A percentile compares a stretch with the other conserved stretches of the same genome.
These are phyloP conservation scores for Piezodorus guildinii DNA, from an alignment of 1,140 invertebrate species.

Conservation along the genomic window DNA sequence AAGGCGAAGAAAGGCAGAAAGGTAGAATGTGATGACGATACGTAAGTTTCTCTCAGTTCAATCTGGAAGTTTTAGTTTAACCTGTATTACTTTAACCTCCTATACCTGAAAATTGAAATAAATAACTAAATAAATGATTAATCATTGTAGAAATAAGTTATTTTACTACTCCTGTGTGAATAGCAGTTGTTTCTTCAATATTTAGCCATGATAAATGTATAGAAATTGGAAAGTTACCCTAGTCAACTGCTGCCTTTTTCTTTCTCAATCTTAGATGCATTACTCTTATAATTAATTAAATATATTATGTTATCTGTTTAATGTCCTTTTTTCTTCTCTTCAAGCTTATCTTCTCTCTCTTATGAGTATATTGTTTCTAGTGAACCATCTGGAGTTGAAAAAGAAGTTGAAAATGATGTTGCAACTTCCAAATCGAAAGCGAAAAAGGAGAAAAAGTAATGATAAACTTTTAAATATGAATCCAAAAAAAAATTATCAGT, in stretches of 20 bases:
- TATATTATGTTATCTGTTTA: too few species aligned
- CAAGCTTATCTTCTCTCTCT: background rate
- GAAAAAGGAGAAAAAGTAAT: constrained; percentile 23
- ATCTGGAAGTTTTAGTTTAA: constrained; percentile 18
- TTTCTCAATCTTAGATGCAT: too few species aligned
- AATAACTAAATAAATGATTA: too few species aligned
- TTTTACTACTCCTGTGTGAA: too few species aligned
- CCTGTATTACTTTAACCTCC: constrained; percentile 25
- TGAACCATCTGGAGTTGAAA: constrained; percentile 13
- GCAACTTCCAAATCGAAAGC: constrained; percentile 19
- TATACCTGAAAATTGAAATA: background rate
- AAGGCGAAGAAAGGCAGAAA: constrained; percentile 58
- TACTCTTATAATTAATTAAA: too few species aligned
- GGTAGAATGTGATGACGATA: constrained; percentile 46
- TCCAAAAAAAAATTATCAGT: background rate
- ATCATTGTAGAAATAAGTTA: too few species aligned
- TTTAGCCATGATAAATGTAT: too few species aligned
- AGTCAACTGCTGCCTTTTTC: too few species aligned
- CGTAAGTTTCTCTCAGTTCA: constrained; percentile 39
- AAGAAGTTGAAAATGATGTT: constrained; percentile 17
- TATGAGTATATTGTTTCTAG: constrained; percentile 25
- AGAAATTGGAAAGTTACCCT: too few species aligned
- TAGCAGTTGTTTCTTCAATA: too few species aligned
- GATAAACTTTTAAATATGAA: background rate
- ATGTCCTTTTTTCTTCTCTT: background rate